Evolutionary conservation across 1,140 invertebrate genomes (phyloP).

Genomic region (Megalonaias nervosa): DNA sequence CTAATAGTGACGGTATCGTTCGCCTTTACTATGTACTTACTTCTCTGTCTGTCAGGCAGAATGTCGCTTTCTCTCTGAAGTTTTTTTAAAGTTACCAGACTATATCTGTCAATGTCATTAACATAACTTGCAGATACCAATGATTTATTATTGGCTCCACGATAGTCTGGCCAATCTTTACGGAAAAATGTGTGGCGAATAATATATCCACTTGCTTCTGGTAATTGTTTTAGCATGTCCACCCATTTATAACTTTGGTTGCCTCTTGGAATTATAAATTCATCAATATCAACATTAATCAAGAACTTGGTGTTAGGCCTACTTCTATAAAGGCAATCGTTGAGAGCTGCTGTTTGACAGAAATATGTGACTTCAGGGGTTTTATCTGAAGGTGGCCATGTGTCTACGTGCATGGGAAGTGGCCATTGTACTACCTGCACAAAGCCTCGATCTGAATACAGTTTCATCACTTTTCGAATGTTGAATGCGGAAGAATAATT

Average conservation of each 20-base stretch:
- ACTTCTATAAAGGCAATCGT: too few species aligned
- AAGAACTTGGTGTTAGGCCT: too few species aligned
- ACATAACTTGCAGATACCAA: background rate
- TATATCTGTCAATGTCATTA: conserved; percentile 1
- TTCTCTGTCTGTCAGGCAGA: background rate
- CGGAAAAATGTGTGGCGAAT: conserved; percentile 23
- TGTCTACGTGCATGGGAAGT: conserved; percentile 79
- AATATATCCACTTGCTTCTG: background rate
- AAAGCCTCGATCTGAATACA: conserved; percentile 77
- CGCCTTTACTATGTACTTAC: conserved; percentile 21
- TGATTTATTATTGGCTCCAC: background rate
- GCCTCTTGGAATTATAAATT: too few species aligned
- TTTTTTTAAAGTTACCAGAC: conserved; percentile 21
- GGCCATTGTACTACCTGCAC: conserved; percentile 89
- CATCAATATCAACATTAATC: too few species aligned
- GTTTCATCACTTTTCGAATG: conserved; percentile 79
- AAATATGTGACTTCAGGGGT: too few species aligned
- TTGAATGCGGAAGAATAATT: conserved; percentile 89
- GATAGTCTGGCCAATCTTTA: conserved; percentile 13
- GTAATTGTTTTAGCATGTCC: too few species aligned
- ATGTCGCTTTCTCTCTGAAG: background rate
- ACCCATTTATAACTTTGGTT: too few species aligned
- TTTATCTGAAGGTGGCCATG: conserved; percentile 29
- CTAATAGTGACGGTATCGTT: background rate
- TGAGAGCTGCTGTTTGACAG: too few species aligned